Evolutionary conservation across 2,888 invertebrate species (phyloP).

Genomic region (Xestia c-nigrum): DNA sequence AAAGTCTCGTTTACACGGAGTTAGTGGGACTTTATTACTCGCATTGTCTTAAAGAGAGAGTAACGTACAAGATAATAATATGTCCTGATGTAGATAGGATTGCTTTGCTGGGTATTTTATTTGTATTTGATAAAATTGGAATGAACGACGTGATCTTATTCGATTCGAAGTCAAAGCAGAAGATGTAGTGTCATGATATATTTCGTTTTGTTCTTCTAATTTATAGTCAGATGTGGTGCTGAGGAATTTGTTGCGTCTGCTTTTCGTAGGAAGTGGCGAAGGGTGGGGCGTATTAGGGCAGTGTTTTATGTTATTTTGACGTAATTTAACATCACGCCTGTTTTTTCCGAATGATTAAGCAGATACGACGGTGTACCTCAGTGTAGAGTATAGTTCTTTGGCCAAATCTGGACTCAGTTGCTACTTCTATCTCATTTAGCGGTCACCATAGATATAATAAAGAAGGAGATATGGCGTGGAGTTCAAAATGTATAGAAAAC

Average conservation of each 20-base stretch:
- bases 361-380: too few species aligned
- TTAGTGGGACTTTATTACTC: constrained; percentile 18
- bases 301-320: neutral
- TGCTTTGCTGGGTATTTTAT: neutral
- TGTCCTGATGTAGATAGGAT: constrained; percentile 7
- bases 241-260: neutral
- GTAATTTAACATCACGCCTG: too few species aligned
- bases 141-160: neutral
- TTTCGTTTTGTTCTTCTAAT: neutral
- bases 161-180: neutral
- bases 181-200: neutral
- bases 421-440: too few species aligned
- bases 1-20: constrained; percentile 11
- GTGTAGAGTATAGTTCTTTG: too few species aligned
- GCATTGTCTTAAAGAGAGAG: neutral
- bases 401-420: too few species aligned
- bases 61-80: neutral
- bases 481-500: too few species aligned
- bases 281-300: neutral
- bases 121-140: neutral
- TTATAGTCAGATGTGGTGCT: neutral
- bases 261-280: neutral
- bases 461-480: too few species aligned
- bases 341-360: too few species aligned
- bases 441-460: too few species aligned